These are phyloP conservation scores for Lepidocyrtinus sp. DNA, from an alignment of 2,888 invertebrate genomes.

Conservation along the genomic window DNA sequence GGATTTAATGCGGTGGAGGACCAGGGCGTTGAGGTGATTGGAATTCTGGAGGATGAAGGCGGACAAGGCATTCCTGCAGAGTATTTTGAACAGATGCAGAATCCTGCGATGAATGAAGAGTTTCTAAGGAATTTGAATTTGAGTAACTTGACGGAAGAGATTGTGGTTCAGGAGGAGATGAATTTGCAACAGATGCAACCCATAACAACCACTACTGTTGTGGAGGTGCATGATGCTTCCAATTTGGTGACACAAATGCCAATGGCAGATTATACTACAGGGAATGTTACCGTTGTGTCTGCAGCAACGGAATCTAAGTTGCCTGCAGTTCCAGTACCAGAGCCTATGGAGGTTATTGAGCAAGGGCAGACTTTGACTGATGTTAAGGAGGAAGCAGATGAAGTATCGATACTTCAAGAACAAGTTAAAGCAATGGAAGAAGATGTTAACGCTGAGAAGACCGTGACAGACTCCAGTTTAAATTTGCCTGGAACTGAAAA, in stretches of 20 bases:
- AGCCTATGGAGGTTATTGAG: not conserved
- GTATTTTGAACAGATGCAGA: not conserved
- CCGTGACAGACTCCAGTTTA: no score
- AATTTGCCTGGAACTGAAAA: not conserved
- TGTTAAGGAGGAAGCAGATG: no score
- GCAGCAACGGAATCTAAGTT: not conserved
- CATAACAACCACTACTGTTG: no score
- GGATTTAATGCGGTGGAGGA: conserved; percentile 24
- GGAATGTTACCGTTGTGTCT: not conserved
- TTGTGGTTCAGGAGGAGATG: conserved; percentile 9
- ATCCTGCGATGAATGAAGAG: conserved; percentile 26
- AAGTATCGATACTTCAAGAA: no score
- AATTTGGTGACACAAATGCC: no score
- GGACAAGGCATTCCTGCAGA: conserved; percentile 21
- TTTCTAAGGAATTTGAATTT: conserved; percentile 10
- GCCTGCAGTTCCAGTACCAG: not conserved
- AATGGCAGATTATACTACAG: not conserved
- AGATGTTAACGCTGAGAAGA: no score
- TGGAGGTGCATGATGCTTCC: not conserved
- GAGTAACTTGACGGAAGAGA: conserved; percentile 19
- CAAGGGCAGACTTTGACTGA: no score
- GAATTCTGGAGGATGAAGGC: conserved; percentile 34
- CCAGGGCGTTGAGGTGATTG: conserved; percentile 43
- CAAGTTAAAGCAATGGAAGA: no score
- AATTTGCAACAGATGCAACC: no score